Percentiles rank a stretch among this genome's conserved stretches.
These are phyloP conservation scores for Parapristionchus giblindavisi DNA, from an alignment of 2,888 invertebrate genomes.

Conservation along the genomic window DNA sequence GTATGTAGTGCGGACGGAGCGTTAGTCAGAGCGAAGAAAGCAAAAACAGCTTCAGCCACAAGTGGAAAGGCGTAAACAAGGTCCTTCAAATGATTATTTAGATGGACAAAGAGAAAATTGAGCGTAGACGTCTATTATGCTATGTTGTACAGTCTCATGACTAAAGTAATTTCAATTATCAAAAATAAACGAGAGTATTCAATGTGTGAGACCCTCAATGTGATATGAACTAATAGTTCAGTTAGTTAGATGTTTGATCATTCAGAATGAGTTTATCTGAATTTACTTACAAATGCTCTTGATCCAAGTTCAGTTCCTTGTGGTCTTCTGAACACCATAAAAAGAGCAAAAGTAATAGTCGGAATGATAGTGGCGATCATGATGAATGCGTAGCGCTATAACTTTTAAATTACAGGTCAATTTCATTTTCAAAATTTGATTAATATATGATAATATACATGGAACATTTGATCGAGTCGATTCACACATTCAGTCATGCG, in stretches of 20 bases:
- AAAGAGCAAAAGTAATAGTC: constrained; percentile 6
- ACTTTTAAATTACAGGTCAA: background rate
- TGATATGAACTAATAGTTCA: too few species aligned
- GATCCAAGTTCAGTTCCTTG: too few species aligned
- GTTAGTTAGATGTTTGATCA: too few species aligned
- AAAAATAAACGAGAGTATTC: too few species aligned
- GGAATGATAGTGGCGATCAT: constrained; percentile 19
- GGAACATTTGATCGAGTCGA: constrained; percentile 25
- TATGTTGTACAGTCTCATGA: too few species aligned
- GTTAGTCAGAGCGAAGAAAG: constrained; percentile 14
- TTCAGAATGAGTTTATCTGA: too few species aligned
- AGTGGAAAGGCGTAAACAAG: background rate
- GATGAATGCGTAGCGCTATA: constrained; percentile 16
- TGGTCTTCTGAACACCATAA: constrained; percentile 4
- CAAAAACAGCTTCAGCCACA: constrained; percentile 1
- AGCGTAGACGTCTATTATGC: too few species aligned
- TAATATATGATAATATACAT: background rate
- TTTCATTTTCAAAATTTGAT: background rate
- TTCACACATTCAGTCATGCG: constrained; percentile 34
- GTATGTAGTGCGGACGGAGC: constrained; percentile 7
- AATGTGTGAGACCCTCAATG: too few species aligned
- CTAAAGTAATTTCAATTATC: too few species aligned
- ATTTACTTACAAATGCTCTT: too few species aligned
- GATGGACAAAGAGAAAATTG: constrained; percentile 2
- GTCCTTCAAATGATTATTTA: background rate